Evolutionary conservation across 2,888 invertebrate genomes (phyloP).

Genomic region (Trichopoda pennipes): DNA sequence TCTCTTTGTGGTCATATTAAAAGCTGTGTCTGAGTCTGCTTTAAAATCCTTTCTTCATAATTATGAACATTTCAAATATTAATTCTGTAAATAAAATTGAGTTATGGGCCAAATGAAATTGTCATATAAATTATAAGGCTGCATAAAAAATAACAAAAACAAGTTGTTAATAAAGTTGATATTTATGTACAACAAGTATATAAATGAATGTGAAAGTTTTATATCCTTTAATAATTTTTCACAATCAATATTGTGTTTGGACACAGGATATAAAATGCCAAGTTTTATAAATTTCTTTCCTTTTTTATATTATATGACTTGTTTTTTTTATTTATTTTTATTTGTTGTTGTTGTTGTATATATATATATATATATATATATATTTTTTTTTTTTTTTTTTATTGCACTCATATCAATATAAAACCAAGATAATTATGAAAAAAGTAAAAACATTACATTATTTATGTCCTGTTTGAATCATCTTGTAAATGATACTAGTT

Average conservation of each 20-base stretch:
- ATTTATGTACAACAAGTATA: not conserved
- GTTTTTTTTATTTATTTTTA: not conserved
- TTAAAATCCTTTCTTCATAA: slow-evolving; percentile 37
- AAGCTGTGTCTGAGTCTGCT: not conserved
- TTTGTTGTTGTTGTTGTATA: slow-evolving; percentile 18
- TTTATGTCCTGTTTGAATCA: slow-evolving; percentile 17
- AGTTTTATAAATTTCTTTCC: slow-evolving; percentile 19
- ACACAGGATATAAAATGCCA: slow-evolving; percentile 31
- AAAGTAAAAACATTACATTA: slow-evolving; percentile 33
- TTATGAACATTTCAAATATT: slow-evolving; percentile 59
- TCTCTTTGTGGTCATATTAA: not conserved
- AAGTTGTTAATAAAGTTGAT: slow-evolving; percentile 16
- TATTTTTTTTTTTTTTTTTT: slow-evolving; percentile 33
- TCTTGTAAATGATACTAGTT: slow-evolving; percentile 27
- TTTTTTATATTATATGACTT: no score
- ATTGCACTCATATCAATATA: not conserved
- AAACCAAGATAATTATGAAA: slow-evolving; percentile 44
- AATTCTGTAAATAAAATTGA: slow-evolving; percentile 58
- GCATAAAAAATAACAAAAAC: slow-evolving; percentile 20
- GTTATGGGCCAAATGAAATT: slow-evolving; percentile 57
- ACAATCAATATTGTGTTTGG: slow-evolving; percentile 5
- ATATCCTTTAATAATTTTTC: slow-evolving; percentile 20
- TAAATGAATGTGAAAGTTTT: not conserved
- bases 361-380: no score
- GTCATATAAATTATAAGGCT: slow-evolving; percentile 53